phyloP scores from a whole-genome alignment of 2,797 vertebrate species.

The Delichon dasypus region DNA sequence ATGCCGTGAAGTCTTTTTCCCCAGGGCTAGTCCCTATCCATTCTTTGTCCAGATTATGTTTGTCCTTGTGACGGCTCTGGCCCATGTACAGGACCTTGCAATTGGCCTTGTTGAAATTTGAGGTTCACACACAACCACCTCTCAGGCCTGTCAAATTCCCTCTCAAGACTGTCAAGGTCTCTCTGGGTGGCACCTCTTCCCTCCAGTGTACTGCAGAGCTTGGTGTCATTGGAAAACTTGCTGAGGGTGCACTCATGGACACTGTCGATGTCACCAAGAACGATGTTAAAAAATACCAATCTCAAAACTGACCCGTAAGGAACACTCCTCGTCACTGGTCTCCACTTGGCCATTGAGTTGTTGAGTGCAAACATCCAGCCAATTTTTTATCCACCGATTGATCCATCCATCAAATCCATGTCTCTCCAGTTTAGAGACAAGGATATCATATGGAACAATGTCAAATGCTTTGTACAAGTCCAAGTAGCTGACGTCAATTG shows the following conservation, averaged over 20 bases:
- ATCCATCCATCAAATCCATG: background rate
- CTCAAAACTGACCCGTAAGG: background rate
- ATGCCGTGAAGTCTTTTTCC: background rate
- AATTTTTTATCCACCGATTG: rapidly evolving
- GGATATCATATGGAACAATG: too few species aligned
- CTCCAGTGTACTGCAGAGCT: background rate
- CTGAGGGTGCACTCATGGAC: background rate
- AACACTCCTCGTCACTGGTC: background rate
- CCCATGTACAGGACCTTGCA: background rate
- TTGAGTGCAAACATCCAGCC: background rate
- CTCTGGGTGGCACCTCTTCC: background rate
- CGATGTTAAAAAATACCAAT: background rate
- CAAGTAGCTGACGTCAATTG: background rate
- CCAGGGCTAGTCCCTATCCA: too few species aligned
- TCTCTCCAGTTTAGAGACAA: background rate
- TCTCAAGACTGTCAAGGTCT: background rate
- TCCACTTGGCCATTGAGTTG: rapidly evolving
- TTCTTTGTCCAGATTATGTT: background rate
- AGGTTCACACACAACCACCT: background rate
- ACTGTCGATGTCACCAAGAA: background rate
- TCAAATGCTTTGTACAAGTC: background rate
- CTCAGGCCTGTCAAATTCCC: background rate
- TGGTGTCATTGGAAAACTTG: background rate
- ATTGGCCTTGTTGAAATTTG: background rate
- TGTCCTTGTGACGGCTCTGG: background rate